A percentile compares a stretch with the other conserved stretches of the same genome.
Evolutionary conservation across 2,113 vertebrate species (phyloP).

Genomic region (Dermatemys mawii): DNA sequence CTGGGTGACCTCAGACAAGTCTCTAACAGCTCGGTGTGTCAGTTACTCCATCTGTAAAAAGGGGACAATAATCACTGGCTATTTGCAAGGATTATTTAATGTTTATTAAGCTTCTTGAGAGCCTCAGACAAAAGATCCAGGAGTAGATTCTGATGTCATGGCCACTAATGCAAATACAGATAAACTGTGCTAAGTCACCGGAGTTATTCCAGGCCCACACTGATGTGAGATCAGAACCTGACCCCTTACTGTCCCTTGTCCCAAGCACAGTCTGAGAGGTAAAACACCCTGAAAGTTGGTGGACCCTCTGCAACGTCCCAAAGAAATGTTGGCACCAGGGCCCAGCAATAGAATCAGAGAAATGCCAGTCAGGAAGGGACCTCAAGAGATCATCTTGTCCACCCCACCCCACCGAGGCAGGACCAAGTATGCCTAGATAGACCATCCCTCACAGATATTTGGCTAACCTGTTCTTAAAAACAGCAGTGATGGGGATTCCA

Average conservation of each 20-base stretch:
- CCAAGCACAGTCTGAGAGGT: too few species aligned
- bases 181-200: too few species aligned
- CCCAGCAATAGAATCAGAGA: neutral
- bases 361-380: too few species aligned
- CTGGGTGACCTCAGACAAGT: neutral
- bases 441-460: neutral
- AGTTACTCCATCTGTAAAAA: neutral
- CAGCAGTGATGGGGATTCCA: neutral
- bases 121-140: neutral
- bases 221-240: too few species aligned
- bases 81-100: constrained; percentile 27
- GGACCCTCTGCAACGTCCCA: too few species aligned
- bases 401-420: too few species aligned
- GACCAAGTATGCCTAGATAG: neutral
- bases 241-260: too few species aligned
- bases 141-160: neutral
- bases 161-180: too few species aligned
- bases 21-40: neutral
- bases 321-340: neutral
- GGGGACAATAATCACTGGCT: neutral
- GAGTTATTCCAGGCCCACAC: too few species aligned
- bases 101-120: neutral
- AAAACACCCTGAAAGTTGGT: too few species aligned
- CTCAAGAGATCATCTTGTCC: too few species aligned
- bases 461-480: neutral